Conservation (phyloP, 2,888 invertebrate species). For the Synergus itoensis region DNA sequence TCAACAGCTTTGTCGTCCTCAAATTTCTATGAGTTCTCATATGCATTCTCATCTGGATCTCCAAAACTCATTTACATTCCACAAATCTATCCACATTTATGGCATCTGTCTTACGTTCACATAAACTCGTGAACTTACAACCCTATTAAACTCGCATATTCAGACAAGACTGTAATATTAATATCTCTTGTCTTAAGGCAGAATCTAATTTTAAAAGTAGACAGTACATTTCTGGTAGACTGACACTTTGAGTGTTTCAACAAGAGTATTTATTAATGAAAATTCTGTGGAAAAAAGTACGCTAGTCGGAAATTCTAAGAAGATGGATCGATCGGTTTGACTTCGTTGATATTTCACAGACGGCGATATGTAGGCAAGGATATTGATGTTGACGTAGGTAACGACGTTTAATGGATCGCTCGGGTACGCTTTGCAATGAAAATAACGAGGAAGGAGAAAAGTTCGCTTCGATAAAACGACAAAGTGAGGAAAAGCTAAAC, state of each 20-base stretch:
- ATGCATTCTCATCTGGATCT: conserved; percentile 1
- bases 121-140: conserved; percentile 29
- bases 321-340: conserved; percentile 33
- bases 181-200: neutral
- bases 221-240: neutral
- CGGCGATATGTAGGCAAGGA: conserved; percentile 36
- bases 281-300: neutral
- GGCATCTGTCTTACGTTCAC: conserved; percentile 30
- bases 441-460: conserved; percentile 52
- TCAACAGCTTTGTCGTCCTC: conserved; percentile 6
- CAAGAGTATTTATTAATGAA: neutral
- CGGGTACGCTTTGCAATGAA: conserved; percentile 60
- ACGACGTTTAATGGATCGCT: conserved; percentile 64
- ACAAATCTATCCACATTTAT: conserved; percentile 38
- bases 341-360: conserved; percentile 37
- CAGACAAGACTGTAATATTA: neutral
- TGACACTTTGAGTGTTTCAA: no score
- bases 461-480: conserved; percentile 36
- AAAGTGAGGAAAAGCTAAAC: conserved; percentile 39
- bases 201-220: neutral
- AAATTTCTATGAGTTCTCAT: conserved; percentile 17
- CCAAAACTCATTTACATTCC: conserved; percentile 30
- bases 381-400: conserved; percentile 63
- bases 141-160: conserved; percentile 19
- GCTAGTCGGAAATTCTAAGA: neutral